These are phyloP conservation scores for Brachyistius frenatus DNA, from an alignment of 2,113 vertebrate species.

Conservation along the genomic window DNA sequence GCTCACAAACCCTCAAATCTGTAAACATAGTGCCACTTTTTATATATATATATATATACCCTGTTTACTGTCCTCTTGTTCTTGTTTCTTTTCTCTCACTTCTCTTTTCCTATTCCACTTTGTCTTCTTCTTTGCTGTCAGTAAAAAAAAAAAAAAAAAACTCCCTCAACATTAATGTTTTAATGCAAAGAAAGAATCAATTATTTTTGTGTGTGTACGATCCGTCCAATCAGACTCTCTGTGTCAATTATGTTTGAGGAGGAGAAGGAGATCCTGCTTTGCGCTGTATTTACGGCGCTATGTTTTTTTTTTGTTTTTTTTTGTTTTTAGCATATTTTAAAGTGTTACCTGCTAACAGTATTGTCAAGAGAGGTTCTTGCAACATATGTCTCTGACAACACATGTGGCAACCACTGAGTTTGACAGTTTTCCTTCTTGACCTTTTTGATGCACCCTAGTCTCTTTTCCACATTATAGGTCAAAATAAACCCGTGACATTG, in stretches of 20 bases:
- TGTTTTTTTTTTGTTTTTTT: background rate
- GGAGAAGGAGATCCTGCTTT: constrained; percentile 9
- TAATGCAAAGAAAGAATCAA: constrained; percentile 1
- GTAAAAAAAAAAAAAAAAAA: background rate
- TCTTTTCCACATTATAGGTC: constrained; percentile 42
- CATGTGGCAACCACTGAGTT: constrained; percentile 14
- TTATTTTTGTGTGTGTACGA: constrained; percentile 14
- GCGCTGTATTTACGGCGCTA: constrained; percentile 18
- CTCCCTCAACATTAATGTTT: background rate
- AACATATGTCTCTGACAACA: constrained; percentile 4
- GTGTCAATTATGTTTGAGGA: constrained; percentile 23
- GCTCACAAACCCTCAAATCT: constrained; percentile 1
- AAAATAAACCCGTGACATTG: constrained; percentile 55
- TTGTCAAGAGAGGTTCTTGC: constrained; percentile 39
- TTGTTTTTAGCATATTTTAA: constrained; percentile 40
- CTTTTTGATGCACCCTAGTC: constrained; percentile 45
- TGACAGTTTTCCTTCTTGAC: background rate
- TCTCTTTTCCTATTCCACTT: background rate
- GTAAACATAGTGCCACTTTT: constrained; percentile 40
- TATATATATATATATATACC: background rate
- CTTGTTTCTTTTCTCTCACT: background rate
- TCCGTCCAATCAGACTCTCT: constrained; percentile 27
- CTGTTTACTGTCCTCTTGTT: background rate
- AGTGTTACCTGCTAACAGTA: constrained; percentile 49
- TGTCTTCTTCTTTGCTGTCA: constrained; percentile 11